Conservation (phyloP, 2,797 vertebrate species). For the Clamator glandarius region DNA sequence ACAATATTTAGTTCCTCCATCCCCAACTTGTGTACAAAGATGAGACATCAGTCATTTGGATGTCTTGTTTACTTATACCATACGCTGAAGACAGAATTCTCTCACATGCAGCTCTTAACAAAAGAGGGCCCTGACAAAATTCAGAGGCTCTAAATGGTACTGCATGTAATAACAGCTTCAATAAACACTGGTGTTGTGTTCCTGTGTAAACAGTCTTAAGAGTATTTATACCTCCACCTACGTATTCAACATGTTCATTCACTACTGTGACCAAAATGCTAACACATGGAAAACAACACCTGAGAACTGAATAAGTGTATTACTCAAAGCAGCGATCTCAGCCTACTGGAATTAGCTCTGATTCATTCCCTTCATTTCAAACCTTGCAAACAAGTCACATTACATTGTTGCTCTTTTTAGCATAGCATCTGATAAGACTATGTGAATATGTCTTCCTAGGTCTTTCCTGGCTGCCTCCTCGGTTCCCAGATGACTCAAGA, state of each 20-base stretch:
- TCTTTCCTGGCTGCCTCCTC: neutral
- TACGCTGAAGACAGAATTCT: neutral
- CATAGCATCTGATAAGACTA: neutral
- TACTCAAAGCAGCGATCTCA: neutral
- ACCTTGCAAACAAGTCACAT: neutral
- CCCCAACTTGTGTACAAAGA: neutral
- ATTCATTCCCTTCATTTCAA: constrained; percentile 40
- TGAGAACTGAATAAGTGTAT: neutral
- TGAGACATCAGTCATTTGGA: neutral
- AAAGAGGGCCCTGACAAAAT: neutral
- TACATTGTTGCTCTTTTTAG: neutral
- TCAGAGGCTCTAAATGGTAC: neutral
- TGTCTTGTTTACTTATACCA: neutral
- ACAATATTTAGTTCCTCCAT: neutral
- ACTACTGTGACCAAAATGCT: neutral
- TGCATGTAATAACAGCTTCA: neutral
- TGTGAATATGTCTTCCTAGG: neutral
- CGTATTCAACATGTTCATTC: neutral
- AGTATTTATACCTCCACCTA: neutral
- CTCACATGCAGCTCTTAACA: neutral
- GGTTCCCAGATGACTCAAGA: neutral
- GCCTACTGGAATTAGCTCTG: neutral
- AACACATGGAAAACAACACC: neutral
- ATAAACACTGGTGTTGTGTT: neutral
- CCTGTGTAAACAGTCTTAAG: neutral